Evolutionary conservation across 2,888 invertebrate genomes (phyloP).

Genomic region (Trichacis sp.): DNA sequence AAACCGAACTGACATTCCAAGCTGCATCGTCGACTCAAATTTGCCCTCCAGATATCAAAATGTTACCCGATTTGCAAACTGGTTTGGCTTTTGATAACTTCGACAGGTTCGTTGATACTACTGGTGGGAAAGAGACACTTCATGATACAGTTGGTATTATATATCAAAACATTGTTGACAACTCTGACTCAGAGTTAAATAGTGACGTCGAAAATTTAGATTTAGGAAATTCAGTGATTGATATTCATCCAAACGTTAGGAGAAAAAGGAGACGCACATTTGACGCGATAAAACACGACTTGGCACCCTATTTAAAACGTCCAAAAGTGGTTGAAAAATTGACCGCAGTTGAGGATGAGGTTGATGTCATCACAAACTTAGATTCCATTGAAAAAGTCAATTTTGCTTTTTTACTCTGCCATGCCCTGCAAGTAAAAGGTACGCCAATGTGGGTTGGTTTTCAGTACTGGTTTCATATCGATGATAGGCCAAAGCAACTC

Average conservation of each 20-base stretch:
- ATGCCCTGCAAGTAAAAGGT: slow-evolving; percentile 44
- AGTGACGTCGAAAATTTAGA: neutral
- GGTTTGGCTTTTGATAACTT: no score
- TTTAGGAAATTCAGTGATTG: no score
- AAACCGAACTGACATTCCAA: slow-evolving; percentile 50
- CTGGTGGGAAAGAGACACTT: slow-evolving; percentile 20
- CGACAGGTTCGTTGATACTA: no score
- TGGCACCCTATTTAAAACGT: slow-evolving; percentile 21
- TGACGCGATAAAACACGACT: slow-evolving; percentile 12
- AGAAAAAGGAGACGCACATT: slow-evolving; percentile 35
- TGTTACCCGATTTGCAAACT: slow-evolving; percentile 9
- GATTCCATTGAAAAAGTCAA: slow-evolving; percentile 8
- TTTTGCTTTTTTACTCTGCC: slow-evolving; percentile 44
- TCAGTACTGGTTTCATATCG: slow-evolving; percentile 43
- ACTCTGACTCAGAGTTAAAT: neutral
- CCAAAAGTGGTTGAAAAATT: slow-evolving; percentile 20
- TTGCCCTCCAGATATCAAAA: slow-evolving; percentile 16
- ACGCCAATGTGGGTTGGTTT: slow-evolving; percentile 59
- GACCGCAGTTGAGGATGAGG: slow-evolving; percentile 13
- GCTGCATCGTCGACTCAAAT: slow-evolving; percentile 6
- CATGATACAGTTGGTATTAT: slow-evolving; percentile 24
- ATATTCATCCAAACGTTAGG: neutral
- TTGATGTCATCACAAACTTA: neutral
- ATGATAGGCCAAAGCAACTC: slow-evolving; percentile 44
- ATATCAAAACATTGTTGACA: slow-evolving; percentile 8